Evolutionary conservation across 2,888 invertebrate species (phyloP), one percentile per base, ranked within the genome.

Genomic region (Calameuta idolon): DNA sequence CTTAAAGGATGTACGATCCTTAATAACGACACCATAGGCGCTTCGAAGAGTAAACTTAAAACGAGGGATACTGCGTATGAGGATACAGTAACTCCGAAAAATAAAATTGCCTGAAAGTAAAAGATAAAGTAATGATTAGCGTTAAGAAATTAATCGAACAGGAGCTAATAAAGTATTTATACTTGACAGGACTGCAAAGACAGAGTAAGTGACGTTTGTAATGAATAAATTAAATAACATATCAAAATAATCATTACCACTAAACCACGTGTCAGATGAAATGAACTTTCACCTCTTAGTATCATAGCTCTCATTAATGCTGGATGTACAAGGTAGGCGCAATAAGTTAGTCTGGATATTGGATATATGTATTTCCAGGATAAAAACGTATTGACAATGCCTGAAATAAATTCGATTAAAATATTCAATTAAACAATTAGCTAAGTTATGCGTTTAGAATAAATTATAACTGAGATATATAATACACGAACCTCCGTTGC

Each of bases 41-140:
- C 94, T 90, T 95, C 95, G 76, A 94, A 93, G 55, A 94, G 88
- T 74, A 94, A 87, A 1, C 93, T 92, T 31, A 94, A 91, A 34
- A 92, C 76, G 31, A 94, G 87, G 4, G 94, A 91, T 3, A 89
- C 91, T 0, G 87, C 79, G 74, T 93, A 87, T 0, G 93, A 93
- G 11, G 92, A 83, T 4, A 92, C 37, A 0, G 92, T 85, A 1
- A 93, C 92, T 30, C 94, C 94, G 69, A 93, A 87, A 89, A 92
- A 94, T 83, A 93, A 92, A 69, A 93, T 89, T 82, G 93, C 92
- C 94, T 94, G 90, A 2, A 91, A 89, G 23, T 23, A 9, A 84
- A 80, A 81, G 76, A 81, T 73, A 33, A 34, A 11, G 12, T 31
- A 31, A 3, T 31, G 30, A 11, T 33, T 55, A 9, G 9, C 15